Conservation (phyloP, 2,888 invertebrate genomes). For the Encarsia formosa region DNA sequence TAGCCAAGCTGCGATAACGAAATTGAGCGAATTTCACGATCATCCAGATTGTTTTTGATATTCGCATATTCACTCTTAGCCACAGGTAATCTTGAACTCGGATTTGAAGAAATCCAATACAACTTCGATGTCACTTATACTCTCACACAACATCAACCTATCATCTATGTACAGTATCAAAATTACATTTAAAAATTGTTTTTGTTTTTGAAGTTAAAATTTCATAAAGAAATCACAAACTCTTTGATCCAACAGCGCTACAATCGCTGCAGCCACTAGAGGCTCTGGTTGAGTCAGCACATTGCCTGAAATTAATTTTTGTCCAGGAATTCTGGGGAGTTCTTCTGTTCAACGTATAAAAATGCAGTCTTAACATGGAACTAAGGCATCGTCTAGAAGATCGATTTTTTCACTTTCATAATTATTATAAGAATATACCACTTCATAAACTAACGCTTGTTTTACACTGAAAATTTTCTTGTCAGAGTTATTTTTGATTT, state of each 20-base stretch:
- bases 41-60: slow-evolving; percentile 16
- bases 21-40: slow-evolving; percentile 2
- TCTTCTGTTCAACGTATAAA: not conserved
- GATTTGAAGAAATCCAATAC: slow-evolving; percentile 11
- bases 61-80: slow-evolving; percentile 12
- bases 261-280: slow-evolving; percentile 23
- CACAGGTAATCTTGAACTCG: slow-evolving; percentile 18
- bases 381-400: not conserved
- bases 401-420: no score
- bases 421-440: no score
- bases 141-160: slow-evolving; percentile 8
- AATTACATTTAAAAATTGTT: slow-evolving; percentile 2
- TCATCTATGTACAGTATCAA: slow-evolving; percentile 25
- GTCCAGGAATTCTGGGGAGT: slow-evolving; percentile 12
- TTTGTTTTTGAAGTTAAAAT: slow-evolving; percentile 9
- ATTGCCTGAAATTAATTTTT: not conserved
- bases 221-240: slow-evolving; percentile 10
- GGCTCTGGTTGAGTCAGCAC: not conserved
- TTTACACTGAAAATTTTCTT: no score
- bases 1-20: slow-evolving; percentile 15
- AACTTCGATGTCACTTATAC: slow-evolving; percentile 1
- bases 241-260: slow-evolving; percentile 21
- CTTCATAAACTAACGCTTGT: no score
- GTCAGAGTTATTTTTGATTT: no score
- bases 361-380: slow-evolving; percentile 7